Evolutionary conservation across 2,797 vertebrate genomes (phyloP), one percentile per base, ranked within the genome.

Genomic region (Cottoperca gobio): DNA sequence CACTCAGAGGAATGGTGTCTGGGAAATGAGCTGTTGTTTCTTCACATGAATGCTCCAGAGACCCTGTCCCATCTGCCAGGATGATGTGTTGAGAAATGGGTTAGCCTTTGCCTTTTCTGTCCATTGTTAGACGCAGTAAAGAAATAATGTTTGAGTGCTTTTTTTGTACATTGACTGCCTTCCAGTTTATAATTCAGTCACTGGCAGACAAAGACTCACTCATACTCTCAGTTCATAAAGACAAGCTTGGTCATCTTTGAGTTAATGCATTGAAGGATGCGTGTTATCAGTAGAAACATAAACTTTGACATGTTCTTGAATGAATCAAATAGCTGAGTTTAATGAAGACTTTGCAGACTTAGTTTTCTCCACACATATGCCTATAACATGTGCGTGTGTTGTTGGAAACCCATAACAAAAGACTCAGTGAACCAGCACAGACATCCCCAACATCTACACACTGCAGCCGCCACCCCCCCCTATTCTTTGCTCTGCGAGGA

Each of bases 391-490:
- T 54, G 63, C 23, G 0, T 81, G 70, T 78, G 52, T 78, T 84
- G 78, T 77, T 68, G 21, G 70, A 76, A 48, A 43, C 1, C 54
- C 19, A 21, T 52, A 85, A 95, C 91, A 94, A 94, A 92, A 88
- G 90, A 64, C 71, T 93, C 88, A 91, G 86, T 92, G 89, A 92
- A 79, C 60, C 85, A 55, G 67, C 73, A 70, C 72, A 88, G 80
- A 88, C 86, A 87, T 91, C 37, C 72, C 37, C 62, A 55, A 65
- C 76, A 76, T 55, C 39, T 45, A 78, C 69, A 84, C 66, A 78
- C 73, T 82, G 83, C 82, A 79, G 61, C 73, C 69, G 19, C 76
- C 76, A 73, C 35, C 64, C 67, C 78, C 78, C 61, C 83, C 49
- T 42, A 79, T 76, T 79, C 73, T 76, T 72, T 82, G 45, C 80